Evolutionary conservation across 2,113 vertebrate genomes (phyloP).

Genomic region (Enhydra lutris): DNA sequence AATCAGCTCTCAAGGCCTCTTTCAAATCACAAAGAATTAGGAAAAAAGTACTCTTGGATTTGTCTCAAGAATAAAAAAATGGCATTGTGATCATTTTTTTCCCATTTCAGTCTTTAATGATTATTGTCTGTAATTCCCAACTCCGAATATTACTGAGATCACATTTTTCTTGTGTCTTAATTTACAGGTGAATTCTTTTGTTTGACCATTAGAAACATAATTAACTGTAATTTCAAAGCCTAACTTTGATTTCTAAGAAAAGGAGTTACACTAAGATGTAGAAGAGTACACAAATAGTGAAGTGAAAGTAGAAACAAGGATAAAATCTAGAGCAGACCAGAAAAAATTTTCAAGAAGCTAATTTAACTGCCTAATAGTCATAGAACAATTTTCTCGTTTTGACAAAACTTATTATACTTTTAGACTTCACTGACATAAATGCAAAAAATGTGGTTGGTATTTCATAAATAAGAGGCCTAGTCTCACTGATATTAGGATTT

Average conservation of each 20-base stretch:
- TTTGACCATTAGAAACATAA: constrained; percentile 32
- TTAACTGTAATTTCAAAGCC: constrained; percentile 32
- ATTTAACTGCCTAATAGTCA: background rate
- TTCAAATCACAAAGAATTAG: constrained; percentile 15
- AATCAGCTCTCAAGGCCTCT: constrained; percentile 28
- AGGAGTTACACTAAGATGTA: background rate
- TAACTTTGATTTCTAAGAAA: background rate
- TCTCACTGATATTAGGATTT: background rate
- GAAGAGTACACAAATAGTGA: background rate
- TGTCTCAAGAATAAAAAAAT: constrained; percentile 28
- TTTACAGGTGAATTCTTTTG: constrained; percentile 6
- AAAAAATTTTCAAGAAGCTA: background rate
- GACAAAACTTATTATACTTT: background rate
- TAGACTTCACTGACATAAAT: background rate
- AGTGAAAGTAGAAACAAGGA: background rate
- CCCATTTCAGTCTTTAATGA: constrained; percentile 18
- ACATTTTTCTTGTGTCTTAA: background rate
- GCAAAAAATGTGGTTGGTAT: background rate
- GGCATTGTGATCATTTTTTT: background rate
- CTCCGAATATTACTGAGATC: background rate
- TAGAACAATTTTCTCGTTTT: background rate
- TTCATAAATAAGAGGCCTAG: background rate
- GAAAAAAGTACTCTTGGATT: background rate
- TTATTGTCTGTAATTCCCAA: constrained; percentile 11
- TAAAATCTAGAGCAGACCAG: background rate